Conservation (phyloP, 2,113 vertebrate genomes). For the Calyptomena viridis region DNA sequence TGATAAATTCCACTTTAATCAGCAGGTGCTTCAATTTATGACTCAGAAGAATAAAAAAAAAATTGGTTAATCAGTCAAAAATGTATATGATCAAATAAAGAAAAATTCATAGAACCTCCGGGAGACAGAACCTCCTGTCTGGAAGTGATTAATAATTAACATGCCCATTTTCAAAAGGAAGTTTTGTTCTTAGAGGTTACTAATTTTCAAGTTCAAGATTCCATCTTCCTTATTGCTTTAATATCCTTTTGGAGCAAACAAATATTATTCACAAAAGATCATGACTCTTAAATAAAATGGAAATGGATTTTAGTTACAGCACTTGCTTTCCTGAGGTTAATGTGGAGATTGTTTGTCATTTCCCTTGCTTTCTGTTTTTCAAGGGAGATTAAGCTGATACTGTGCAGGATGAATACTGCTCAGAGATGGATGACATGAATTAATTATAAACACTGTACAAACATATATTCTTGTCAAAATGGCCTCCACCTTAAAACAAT, state of each 20-base stretch:
- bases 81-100: constrained; percentile 18
- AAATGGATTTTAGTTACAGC: not conserved
- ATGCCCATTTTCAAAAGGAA: not conserved
- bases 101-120: not conserved
- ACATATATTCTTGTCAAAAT: not conserved
- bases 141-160: constrained; percentile 3
- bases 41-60: not conserved
- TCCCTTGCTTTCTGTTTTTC: not conserved
- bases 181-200: not conserved
- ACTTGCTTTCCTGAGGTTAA: not conserved
- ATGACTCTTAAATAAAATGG: not conserved
- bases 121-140: not conserved
- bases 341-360: not conserved
- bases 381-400: not conserved
- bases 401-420: not conserved
- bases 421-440: not conserved
- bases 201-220: not conserved
- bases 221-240: not conserved
- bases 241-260: not conserved
- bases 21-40: constrained; percentile 8
- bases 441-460: not conserved
- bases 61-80: constrained; percentile 16
- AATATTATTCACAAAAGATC: not conserved
- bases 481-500: not conserved
- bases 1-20: constrained; percentile 27